Conservation (phyloP, 1,140 invertebrate species). For the Macrobrachium nipponense region DNA sequence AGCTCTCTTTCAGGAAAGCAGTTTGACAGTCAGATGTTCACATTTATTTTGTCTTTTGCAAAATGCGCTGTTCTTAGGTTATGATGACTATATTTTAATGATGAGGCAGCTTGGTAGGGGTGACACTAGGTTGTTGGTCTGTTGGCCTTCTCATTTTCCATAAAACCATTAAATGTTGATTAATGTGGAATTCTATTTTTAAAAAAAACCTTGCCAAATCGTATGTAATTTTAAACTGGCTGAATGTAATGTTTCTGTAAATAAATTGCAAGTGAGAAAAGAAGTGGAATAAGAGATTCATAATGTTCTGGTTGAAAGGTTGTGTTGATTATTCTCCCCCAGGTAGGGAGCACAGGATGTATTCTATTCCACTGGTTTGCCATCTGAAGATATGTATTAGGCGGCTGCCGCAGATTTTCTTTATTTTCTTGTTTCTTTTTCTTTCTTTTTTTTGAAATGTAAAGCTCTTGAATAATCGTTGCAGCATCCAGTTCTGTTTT, state of each 20-base stretch:
- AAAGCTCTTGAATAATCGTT: constrained; percentile 58
- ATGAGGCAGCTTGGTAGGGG: too few relatives aligned
- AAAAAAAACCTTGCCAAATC: too few relatives aligned
- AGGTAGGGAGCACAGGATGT: neutral
- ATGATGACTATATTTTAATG: too few relatives aligned
- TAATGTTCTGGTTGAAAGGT: neutral
- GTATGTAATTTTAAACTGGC: too few relatives aligned
- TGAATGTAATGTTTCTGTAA: too few relatives aligned
- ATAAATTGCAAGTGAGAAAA: too few relatives aligned
- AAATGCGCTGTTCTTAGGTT: too few relatives aligned
- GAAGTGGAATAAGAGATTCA: neutral
- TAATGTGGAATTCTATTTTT: too few relatives aligned
- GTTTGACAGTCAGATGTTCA: neutral
- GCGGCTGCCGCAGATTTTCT: constrained; percentile 33
- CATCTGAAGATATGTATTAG: neutral
- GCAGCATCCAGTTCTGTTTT: constrained; percentile 45
- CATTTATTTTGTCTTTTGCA: too few relatives aligned
- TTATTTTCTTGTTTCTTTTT: constrained; percentile 34
- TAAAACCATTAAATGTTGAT: too few relatives aligned
- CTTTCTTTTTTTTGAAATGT: constrained; percentile 49
- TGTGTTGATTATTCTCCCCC: neutral
- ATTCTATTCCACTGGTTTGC: constrained; percentile 18
- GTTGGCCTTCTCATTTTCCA: too few relatives aligned
- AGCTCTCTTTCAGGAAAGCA: neutral
- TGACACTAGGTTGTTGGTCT: too few relatives aligned